Conservation (phyloP, 2,113 vertebrate genomes). For the Macquaria ambigua region DNA sequence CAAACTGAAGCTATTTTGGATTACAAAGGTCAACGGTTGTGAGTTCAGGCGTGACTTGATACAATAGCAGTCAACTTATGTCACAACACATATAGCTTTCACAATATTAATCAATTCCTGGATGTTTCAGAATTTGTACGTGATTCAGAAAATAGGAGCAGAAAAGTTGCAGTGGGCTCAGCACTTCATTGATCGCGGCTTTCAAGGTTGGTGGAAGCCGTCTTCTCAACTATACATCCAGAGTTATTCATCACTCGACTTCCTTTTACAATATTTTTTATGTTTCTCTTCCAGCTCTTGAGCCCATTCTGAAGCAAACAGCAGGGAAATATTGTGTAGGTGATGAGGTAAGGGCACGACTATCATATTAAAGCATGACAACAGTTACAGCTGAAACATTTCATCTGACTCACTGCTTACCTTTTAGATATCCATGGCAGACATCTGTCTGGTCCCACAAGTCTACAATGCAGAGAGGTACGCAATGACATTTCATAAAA, state of each 20-base stretch:
- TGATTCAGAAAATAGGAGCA: conserved; percentile 88
- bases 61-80: neutral
- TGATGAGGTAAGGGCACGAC: conserved; percentile 87
- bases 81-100: neutral
- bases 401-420: neutral
- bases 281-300: conserved; percentile 86
- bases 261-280: conserved; percentile 18
- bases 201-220: conserved; percentile 85
- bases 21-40: neutral
- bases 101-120: neutral
- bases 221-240: neutral
- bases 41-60: neutral
- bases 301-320: conserved; percentile 89
- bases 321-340: conserved; percentile 92
- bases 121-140: conserved; percentile 86
- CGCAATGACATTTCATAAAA: neutral
- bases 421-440: conserved; percentile 94
- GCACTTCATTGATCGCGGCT: conserved; percentile 88
- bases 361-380: neutral
- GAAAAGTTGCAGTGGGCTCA: conserved; percentile 92
- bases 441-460: conserved; percentile 95
- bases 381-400: neutral
- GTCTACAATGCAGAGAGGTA: conserved; percentile 96
- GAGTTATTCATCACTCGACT: neutral
- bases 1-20: neutral